Evolutionary conservation across 2,797 vertebrate species (phyloP).

Genomic region (Ciconia nigra): DNA sequence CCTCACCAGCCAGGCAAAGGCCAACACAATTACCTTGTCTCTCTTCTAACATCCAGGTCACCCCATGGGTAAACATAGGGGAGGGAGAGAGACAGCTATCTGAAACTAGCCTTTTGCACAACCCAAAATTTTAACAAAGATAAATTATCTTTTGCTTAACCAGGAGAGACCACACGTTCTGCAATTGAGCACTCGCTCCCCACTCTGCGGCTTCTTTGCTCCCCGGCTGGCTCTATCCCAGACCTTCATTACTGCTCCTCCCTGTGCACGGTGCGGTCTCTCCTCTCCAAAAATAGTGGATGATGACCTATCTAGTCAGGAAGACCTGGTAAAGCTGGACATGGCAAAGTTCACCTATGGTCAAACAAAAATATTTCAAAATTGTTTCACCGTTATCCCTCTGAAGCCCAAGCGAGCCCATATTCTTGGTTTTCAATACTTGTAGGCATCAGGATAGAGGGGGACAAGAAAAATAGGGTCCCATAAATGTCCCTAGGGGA

Average conservation of each 20-base stretch:
- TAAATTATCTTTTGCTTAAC: not conserved
- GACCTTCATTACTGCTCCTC: not conserved
- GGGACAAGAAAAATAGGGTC: not conserved
- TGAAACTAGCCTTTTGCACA: not conserved
- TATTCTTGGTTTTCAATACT: not conserved
- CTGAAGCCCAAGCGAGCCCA: accelerated
- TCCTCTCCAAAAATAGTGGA: not conserved
- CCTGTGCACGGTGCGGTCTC: accelerated
- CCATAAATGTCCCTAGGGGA: not conserved
- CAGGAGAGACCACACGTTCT: not conserved
- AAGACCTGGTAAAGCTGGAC: not conserved
- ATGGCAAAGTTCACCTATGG: not conserved
- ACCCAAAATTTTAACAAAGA: not conserved
- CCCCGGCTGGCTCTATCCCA: not conserved
- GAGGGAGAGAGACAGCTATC: not conserved
- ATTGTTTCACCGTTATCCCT: not conserved
- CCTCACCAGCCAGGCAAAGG: not conserved
- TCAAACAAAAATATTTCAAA: not conserved
- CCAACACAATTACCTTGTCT: not conserved
- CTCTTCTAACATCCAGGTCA: not conserved
- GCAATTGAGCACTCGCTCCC: not conserved
- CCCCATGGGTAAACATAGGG: not conserved
- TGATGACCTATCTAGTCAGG: not conserved
- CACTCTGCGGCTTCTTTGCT: not conserved
- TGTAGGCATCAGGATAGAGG: not conserved